Evolutionary conservation across 2,888 invertebrate genomes (phyloP).

Genomic region (Tetragonisca angustula): DNA sequence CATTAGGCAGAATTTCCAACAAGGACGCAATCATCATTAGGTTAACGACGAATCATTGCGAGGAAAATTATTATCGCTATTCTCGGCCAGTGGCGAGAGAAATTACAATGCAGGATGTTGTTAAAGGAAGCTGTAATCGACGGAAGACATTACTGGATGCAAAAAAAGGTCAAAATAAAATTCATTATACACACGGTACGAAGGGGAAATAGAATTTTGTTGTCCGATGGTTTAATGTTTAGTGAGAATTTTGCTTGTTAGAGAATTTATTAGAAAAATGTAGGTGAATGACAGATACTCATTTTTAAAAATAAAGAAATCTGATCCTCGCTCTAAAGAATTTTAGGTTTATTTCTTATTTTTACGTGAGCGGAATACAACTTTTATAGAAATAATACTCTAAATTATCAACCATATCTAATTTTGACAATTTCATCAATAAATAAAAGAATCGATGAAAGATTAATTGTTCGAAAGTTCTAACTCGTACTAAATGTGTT

Average conservation of each 20-base stretch:
- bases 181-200: neutral
- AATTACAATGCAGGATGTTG: slow-evolving; percentile 7
- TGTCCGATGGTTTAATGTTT: neutral
- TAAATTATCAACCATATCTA: neutral
- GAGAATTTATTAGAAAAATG: neutral
- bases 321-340: neutral
- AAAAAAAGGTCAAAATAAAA: neutral
- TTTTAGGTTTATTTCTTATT: too few species aligned
- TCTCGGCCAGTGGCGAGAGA: neutral
- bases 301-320: neutral
- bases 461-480: too few species aligned
- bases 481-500: too few species aligned
- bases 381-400: neutral
- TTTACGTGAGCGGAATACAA: neutral
- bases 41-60: slow-evolving; percentile 14
- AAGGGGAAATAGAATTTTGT: neutral
- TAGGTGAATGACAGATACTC: neutral
- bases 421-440: too few species aligned
- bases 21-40: slow-evolving; percentile 14
- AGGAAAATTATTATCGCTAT: slow-evolving; percentile 9
- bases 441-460: too few species aligned
- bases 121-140: slow-evolving; percentile 9
- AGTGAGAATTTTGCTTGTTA: neutral
- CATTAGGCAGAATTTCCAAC: slow-evolving; percentile 1
- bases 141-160: slow-evolving; percentile 5